A percentile compares a stretch with the other conserved stretches of the same genome.
phyloP scores from a whole-genome alignment of 1,140 invertebrate species.

The Thaumatotibia leucotreta region DNA sequence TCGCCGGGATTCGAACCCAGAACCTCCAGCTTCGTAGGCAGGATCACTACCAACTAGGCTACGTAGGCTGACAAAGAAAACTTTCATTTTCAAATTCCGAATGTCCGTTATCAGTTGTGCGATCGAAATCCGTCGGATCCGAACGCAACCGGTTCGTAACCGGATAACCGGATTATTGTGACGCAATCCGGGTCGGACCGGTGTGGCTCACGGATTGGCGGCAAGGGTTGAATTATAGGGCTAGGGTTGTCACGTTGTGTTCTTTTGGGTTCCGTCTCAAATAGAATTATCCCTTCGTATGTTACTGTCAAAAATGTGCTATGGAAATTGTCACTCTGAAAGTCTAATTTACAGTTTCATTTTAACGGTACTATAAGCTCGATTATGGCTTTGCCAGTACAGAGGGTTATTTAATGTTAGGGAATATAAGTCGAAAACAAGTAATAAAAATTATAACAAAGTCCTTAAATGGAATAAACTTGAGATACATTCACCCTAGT shows the following conservation, averaged over 20 bases:
- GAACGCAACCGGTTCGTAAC: background rate
- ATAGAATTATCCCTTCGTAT: no score
- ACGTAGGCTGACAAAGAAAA: background rate
- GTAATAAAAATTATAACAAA: no score
- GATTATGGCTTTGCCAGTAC: no score
- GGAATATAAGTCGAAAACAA: no score
- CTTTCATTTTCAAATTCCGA: background rate
- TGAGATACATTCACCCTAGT: no score
- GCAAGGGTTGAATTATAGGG: constrained; percentile 1
- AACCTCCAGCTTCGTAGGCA: no score
- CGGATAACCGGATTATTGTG: constrained; percentile 5
- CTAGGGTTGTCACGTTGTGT: background rate
- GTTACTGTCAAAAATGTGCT: background rate
- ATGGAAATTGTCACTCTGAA: background rate
- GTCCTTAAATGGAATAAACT: no score
- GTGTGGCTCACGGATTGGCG: background rate
- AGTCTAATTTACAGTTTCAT: no score
- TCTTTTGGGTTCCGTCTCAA: no score
- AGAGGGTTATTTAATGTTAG: no score
- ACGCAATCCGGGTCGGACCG: background rate
- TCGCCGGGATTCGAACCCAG: no score
- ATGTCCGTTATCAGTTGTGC: background rate
- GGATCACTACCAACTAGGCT: background rate
- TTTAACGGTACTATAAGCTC: no score
- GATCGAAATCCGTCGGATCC: background rate